phyloP scores from a whole-genome alignment of 30 jellyfish, hydroid and myxozoan species.

The Mastigias papua region DNA sequence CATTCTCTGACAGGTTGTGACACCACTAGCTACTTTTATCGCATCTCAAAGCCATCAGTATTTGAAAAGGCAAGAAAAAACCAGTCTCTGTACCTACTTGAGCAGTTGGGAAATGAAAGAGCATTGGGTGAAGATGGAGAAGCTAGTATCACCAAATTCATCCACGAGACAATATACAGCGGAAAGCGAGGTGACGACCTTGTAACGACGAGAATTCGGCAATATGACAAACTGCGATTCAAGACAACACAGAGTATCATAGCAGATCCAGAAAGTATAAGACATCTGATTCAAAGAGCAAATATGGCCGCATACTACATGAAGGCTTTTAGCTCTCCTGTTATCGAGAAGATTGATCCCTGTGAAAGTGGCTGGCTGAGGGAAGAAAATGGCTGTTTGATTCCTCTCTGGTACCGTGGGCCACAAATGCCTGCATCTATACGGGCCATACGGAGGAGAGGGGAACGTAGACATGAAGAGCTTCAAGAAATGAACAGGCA shows the following conservation, averaged over 20 bases:
- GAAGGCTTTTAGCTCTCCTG: conserved; percentile 61
- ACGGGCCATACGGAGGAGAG: conserved; percentile 64
- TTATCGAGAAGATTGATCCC: conserved; percentile 38
- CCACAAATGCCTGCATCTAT: conserved; percentile 63
- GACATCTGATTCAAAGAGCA: conserved; percentile 39
- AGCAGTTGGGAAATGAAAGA: conserved; percentile 52
- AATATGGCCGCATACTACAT: conserved; percentile 42
- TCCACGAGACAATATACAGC: conserved; percentile 41
- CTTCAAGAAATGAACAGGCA: conserved; percentile 30
- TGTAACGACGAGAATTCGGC: conserved; percentile 37
- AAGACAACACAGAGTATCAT: conserved; percentile 48
- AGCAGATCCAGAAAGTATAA: conserved; percentile 56
- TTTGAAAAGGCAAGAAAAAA: conserved; percentile 53
- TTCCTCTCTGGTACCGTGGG: conserved; percentile 72
- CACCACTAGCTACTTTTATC: conserved; percentile 59
- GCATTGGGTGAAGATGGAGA: conserved; percentile 41
- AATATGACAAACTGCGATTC: conserved; percentile 39
- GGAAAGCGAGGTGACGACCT: conserved; percentile 57
- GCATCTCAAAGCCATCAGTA: conserved; percentile 45
- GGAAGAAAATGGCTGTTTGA: conserved; percentile 38
- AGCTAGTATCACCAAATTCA: conserved; percentile 28
- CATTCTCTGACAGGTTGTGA: conserved; percentile 64
- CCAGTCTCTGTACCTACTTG: conserved; percentile 46
- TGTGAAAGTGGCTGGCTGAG: conserved; percentile 70
- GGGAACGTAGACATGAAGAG: conserved; percentile 38